Percentiles rank a stretch among this genome's conserved stretches.
phyloP scores from a whole-genome alignment of 1,140 invertebrate genomes.

The Hyphantria cunea region DNA sequence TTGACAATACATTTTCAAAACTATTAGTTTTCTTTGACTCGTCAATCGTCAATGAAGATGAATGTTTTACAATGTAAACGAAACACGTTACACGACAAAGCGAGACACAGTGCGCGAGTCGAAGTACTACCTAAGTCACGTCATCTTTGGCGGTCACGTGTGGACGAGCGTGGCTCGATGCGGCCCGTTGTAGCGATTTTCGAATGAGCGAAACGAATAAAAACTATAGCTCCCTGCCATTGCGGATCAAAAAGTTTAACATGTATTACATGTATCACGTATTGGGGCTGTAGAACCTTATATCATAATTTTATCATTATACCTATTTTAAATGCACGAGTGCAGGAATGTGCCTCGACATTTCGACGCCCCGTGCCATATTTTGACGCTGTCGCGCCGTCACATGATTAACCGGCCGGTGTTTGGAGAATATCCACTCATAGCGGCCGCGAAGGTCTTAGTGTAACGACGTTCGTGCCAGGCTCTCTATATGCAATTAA shows the following conservation, averaged over 20 bases:
- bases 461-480: conserved; percentile 30
- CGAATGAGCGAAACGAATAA: background rate
- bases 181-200: conserved; percentile 2
- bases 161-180: conserved; percentile 43
- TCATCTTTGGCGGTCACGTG: conserved; percentile 43
- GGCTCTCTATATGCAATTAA: conserved; percentile 40
- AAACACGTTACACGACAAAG: background rate
- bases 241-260: too few relatives aligned
- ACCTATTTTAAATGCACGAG: background rate
- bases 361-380: conserved; percentile 55
- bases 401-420: conserved; percentile 68
- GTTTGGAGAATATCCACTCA: conserved; percentile 36
- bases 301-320: too few relatives aligned
- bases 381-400: conserved; percentile 61
- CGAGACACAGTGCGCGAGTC: background rate
- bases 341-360: conserved; percentile 43
- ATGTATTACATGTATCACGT: too few relatives aligned
- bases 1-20: too few relatives aligned
- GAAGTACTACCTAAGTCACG: conserved; percentile 6
- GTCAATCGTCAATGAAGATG: too few relatives aligned
- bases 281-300: too few relatives aligned
- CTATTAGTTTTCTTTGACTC: too few relatives aligned
- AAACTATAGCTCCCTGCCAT: background rate
- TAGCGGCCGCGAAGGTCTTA: conserved; percentile 43
- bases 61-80: background rate